phyloP scores from a whole-genome alignment of 2,113 vertebrate genomes.

The Coregonus clupeaformis region DNA sequence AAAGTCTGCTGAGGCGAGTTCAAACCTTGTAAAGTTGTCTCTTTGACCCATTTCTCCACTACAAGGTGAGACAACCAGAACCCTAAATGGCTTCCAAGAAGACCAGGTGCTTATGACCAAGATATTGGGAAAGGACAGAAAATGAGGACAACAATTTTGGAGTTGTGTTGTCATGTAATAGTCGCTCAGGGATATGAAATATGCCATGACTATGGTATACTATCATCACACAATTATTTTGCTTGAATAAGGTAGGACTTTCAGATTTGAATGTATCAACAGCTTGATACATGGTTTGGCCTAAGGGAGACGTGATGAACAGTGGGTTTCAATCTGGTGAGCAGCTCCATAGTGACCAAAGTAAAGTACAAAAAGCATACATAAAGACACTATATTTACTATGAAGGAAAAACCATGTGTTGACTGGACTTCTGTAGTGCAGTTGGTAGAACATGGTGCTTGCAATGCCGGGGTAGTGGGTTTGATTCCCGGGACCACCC shows the following conservation, averaged over 20 bases:
- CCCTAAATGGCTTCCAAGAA: background rate
- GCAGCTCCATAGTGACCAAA: background rate
- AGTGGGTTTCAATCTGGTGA: background rate
- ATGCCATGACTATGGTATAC: background rate
- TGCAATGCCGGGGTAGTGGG: too few species aligned
- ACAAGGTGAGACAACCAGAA: background rate
- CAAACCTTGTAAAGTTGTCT: slow-evolving; percentile 1
- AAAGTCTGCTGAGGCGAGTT: slow-evolving; percentile 3
- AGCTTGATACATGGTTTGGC: background rate
- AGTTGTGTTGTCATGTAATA: background rate
- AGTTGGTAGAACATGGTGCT: too few species aligned
- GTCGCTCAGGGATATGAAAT: background rate
- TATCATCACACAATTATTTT: too few species aligned
- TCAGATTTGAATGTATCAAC: background rate
- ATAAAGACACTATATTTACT: background rate
- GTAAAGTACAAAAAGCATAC: background rate
- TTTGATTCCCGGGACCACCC: too few species aligned
- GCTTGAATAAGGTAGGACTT: too few species aligned
- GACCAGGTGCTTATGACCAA: background rate
- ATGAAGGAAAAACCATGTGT: background rate
- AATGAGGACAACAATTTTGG: background rate
- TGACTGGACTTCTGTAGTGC: background rate
- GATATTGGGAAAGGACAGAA: background rate
- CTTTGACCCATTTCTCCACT: background rate
- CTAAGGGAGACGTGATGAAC: background rate